phyloP scores from a whole-genome alignment of 2,113 vertebrate genomes.

The Platichthys stellatus region DNA sequence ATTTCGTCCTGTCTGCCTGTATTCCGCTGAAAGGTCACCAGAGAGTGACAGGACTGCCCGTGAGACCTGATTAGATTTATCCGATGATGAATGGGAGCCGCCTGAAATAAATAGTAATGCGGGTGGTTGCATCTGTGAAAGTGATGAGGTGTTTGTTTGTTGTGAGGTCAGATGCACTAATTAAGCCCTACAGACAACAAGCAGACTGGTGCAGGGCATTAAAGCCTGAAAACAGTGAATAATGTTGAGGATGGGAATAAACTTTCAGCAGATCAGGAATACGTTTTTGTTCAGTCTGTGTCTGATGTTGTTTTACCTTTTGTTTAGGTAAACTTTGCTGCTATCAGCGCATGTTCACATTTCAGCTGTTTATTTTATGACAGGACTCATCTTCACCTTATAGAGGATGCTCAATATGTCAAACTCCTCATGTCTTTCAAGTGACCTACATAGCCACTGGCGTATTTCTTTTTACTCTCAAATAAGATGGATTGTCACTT shows the following conservation, averaged over 20 bases:
- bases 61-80: constrained; percentile 41
- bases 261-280: neutral
- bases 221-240: constrained; percentile 10
- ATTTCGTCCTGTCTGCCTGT: constrained; percentile 19
- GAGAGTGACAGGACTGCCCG: neutral
- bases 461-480: neutral
- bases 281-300: neutral
- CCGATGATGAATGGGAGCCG: constrained; percentile 39
- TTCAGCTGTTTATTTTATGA: neutral
- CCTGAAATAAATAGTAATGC: constrained; percentile 27
- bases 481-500: constrained; percentile 2
- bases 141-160: constrained; percentile 27
- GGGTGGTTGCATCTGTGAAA: constrained; percentile 27
- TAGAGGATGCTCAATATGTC: neutral
- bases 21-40: constrained; percentile 33
- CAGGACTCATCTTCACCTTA: neutral
- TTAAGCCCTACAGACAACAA: neutral
- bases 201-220: neutral
- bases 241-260: constrained; percentile 16
- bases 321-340: constrained; percentile 4
- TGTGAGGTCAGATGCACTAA: neutral
- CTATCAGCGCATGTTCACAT: neutral
- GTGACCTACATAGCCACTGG: constrained; percentile 12
- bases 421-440: neutral
- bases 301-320: neutral